Conservation (phyloP, 2,113 vertebrate species). For the human (Homo sapiens) region GRCh38 chr6:25620501-25621000, state of each 20-base stretch:
- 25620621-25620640: neutral
- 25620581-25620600: neutral
- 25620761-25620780: rapidly evolving
- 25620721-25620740: neutral
- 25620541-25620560: neutral
- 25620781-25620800: neutral
- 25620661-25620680: neutral
- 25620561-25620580: neutral
- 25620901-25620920: too few relatives aligned
- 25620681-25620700: neutral
- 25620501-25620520: slow-evolving; percentile 97
- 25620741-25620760: neutral
- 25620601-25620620: neutral
- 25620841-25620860: neutral
- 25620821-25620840: neutral
- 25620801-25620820: neutral
- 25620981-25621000: neutral
- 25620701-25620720: neutral
- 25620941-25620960: rapidly evolving
- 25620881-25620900: too few relatives aligned
- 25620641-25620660: neutral
- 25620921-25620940: too few relatives aligned
- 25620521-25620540: slow-evolving; percentile 81
- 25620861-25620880: neutral
- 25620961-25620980: neutral